Base-by-base conservation (phyloP, 2,113 vertebrate species). In the Cyphomyrus discorhynchus region DNA sequence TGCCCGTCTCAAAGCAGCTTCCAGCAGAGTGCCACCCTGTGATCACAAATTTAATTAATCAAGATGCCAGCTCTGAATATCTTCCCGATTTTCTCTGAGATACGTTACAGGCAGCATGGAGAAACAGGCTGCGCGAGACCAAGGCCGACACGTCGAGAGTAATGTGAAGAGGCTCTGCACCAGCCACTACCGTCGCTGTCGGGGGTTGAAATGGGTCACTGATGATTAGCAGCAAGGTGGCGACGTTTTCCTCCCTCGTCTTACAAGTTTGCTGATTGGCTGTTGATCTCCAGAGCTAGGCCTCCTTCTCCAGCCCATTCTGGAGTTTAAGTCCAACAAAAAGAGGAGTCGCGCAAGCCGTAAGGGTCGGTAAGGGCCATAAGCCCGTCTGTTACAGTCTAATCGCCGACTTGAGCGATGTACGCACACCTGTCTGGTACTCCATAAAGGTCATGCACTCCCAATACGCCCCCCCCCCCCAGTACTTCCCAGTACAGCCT, bases 41-140 rank as follows among this genome's bases (percentile, higher is more conserved):
- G 82, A 84, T 47, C 82, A n/a, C 82, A 84, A 84, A 84, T 84
- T 84, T 84, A 84, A 84, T 84, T 84, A 46, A 47, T 84, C 82
- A 84, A 84, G 82, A 21, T 84, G 82, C 82, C 82, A 24, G 45
- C 45, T 45, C 39, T 84, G 82, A 47, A 47, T 80, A 19, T 84
- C 45, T 47, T 84, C 17, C 39, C 8, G 45, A 47, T 84, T 21
- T 84, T 49, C 82, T 84, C 39, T 46, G 6, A 84, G 82, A n/a
- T 47, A 84, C 24, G 1, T 46, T n/a, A 80, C 42, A 84, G 82
- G 82, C 82, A 2, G 42, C 39, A 1, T 21, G 10, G 1, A 19
- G 39, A 47, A 47, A n/a, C 15, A 1, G 39, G 80, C 80, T 4
- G 5, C 2, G 3, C 10, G 15, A 46, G 5, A 45, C 35, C 42